Percentiles rank a stretch among this genome's conserved stretches.
Evolutionary conservation across 1,140 invertebrate species (phyloP).

Genomic region (Hycleus phaleratus): DNA sequence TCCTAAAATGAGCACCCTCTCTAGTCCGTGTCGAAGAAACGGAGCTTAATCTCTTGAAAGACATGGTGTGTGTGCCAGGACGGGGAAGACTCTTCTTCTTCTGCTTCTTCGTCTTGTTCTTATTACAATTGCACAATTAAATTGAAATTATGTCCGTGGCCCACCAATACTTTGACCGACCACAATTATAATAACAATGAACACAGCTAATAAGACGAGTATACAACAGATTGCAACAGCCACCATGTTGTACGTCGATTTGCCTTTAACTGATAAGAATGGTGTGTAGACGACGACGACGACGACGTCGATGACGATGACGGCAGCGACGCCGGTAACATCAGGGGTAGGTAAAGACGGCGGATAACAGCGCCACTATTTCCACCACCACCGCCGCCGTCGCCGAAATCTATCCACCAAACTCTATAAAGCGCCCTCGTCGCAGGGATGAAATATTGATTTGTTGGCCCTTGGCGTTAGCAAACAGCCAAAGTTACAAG

Average conservation of each 20-base stretch:
- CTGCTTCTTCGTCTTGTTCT: background rate
- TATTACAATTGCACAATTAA: no score
- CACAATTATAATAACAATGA: conserved; percentile 70
- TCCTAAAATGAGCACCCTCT: background rate
- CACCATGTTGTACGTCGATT: conserved; percentile 49
- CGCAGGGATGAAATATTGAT: conserved; percentile 38
- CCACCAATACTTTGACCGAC: conserved; percentile 59
- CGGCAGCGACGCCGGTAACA: background rate
- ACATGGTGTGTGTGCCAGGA: background rate
- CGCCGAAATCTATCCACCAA: no score
- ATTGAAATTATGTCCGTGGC: conserved; percentile 8
- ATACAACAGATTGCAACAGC: conserved; percentile 72
- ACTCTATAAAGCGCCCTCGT: conserved; percentile 1
- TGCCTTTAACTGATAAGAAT: background rate
- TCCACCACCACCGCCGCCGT: conserved; percentile 7
- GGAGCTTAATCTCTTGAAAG: background rate
- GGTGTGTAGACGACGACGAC: background rate
- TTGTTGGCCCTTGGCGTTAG: conserved; percentile 18
- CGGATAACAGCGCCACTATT: conserved; percentile 5
- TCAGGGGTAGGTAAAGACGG: background rate
- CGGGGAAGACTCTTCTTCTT: conserved; percentile 6
- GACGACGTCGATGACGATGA: background rate
- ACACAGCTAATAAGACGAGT: conserved; percentile 63
- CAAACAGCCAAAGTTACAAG: conserved; percentile 13
- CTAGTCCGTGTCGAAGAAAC: background rate